Base-by-base conservation (phyloP, 2,113 vertebrate genomes). In the Pitta sordida region DNA sequence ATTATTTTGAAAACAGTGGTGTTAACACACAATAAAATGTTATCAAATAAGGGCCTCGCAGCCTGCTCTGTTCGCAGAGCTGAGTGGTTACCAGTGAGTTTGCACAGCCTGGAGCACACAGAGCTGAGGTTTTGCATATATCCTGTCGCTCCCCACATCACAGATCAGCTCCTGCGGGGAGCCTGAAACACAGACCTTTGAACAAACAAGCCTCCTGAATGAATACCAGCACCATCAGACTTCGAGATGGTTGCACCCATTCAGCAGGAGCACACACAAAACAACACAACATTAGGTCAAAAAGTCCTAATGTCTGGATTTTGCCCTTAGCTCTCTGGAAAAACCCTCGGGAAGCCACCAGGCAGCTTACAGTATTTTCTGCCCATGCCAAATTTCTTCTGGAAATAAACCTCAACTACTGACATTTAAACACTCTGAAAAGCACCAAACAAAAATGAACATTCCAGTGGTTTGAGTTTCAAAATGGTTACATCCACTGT, bases 101-200 rank as follows among this genome's bases (percentile, higher is more conserved):
- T 34, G 56, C 7, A 17, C 34, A 59, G 83, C 55, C 64, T 1
- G 5, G 32, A 49, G 58, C 43, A 20, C 2, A 3, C 52, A 7
- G 59, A 32, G 64, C n/a, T 36, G 43, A 63, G 70, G 65, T 7
- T 86, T 12, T 86, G 88, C 86, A 90, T 20, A 15, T 2, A 27
- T 59, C 86, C 95, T 75, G 76, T 63, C 4, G 0, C 48, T 64
- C 52, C 70, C 87, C 70, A 91, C 84, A 87, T 41, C 84, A 71
- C 84, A 78, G 20, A 4, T 23, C 7, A 11, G 58, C 67, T 76
- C 60, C 77, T 13, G 37, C 0, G 0, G 86, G 83, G 55, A 88
- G 55, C 80, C 71, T 36, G 37, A 49, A 76, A 81, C 73, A 26
- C 56, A 30, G 48, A 36, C 24, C 74, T 73, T n/a, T 11, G 48